phyloP scores from a whole-genome alignment of 2,888 invertebrate species.

The Dinocampus coccinellae region DNA sequence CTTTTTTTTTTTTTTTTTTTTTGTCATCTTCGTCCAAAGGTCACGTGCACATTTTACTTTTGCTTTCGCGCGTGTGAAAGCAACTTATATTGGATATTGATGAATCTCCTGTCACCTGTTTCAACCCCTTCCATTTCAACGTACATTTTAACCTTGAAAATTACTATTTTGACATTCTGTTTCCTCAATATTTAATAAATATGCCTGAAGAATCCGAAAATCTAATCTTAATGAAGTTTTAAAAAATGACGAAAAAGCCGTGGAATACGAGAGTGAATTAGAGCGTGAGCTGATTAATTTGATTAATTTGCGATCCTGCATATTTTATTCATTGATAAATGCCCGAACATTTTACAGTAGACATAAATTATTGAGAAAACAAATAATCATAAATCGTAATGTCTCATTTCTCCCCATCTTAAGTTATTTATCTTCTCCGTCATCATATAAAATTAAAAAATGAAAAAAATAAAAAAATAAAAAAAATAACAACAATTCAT shows the following conservation, averaged over 20 bases:
- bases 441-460: not conserved
- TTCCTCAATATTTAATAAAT: no score
- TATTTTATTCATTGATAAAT: not conserved
- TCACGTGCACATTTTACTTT: conserved; percentile 33
- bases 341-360: no score
- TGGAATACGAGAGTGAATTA: no score
- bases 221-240: not conserved
- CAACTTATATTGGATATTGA: conserved; percentile 30
- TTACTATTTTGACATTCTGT: conserved; percentile 14
- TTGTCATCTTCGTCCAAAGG: conserved; percentile 23
- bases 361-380: not conserved
- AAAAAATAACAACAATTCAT: conserved; percentile 20
- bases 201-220: no score
- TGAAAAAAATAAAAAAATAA: conserved; percentile 5
- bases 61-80: conserved; percentile 21
- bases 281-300: no score
- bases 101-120: conserved; percentile 7
- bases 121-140: not conserved
- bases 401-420: not conserved
- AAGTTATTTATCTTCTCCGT: not conserved
- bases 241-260: no score
- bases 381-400: not conserved
- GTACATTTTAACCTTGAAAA: conserved; percentile 11
- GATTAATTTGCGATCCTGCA: no score
- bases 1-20: conserved; percentile 13